A percentile compares a stretch with the other conserved stretches of the same genome.
These are phyloP conservation scores for Siderastrea siderea DNA, from an alignment of 92 coral and sea anemone genomes.

Conservation along the genomic window DNA sequence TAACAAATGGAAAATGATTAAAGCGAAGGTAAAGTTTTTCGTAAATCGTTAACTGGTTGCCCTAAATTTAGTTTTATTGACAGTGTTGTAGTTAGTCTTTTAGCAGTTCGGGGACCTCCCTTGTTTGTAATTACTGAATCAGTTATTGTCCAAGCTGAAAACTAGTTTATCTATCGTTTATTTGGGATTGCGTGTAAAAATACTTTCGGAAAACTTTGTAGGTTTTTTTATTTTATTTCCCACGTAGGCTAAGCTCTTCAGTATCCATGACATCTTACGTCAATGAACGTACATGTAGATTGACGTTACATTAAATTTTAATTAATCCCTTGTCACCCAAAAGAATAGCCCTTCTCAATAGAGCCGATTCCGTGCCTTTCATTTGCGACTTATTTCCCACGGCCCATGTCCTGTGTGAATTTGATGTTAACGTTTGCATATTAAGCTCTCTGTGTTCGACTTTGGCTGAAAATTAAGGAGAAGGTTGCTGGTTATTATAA, in stretches of 20 bases:
- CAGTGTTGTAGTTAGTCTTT: not conserved
- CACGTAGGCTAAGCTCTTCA: not conserved
- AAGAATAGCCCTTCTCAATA: constrained; percentile 18
- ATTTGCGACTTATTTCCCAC: constrained; percentile 13
- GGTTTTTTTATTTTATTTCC: not conserved
- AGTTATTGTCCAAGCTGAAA: not conserved
- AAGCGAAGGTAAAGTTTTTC: constrained; percentile 82
- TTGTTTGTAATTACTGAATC: not conserved
- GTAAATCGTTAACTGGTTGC: not conserved
- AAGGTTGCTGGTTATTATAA: not conserved
- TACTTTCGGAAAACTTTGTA: not conserved
- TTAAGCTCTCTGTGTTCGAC: not conserved
- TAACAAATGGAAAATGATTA: constrained; percentile 98
- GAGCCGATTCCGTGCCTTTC: not conserved
- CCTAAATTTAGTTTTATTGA: not conserved
- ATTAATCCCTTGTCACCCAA: constrained; percentile 7
- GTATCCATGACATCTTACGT: constrained; percentile 23
- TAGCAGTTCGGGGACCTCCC: not conserved
- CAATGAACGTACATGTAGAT: not conserved
- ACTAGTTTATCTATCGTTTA: not conserved
- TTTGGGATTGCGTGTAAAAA: not conserved
- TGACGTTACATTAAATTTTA: not conserved
- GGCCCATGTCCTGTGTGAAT: not conserved
- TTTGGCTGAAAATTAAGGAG: too few relatives aligned
- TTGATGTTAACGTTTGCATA: not conserved